phyloP scores from a whole-genome alignment of 1,140 invertebrate genomes.

The Zaprionus taronus region DNA sequence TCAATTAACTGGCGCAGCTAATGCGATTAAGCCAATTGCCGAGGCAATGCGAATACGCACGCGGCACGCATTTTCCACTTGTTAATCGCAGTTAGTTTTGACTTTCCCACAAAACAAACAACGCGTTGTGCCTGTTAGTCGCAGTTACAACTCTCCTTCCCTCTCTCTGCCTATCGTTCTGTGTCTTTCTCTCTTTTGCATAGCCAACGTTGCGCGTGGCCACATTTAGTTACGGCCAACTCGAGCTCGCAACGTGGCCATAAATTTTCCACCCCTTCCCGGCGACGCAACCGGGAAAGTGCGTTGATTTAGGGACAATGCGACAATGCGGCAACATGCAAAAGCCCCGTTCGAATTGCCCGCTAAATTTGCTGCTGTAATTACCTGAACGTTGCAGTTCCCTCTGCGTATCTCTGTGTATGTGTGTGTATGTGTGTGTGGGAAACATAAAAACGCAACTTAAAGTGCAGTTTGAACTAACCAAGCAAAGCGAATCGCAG shows the following conservation, averaged over 20 bases:
- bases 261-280: constrained; percentile 59
- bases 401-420: neutral
- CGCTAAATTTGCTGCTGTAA: constrained; percentile 58
- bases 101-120: constrained; percentile 50
- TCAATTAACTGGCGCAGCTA: constrained; percentile 78
- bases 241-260: constrained; percentile 24
- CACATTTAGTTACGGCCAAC: constrained; percentile 56
- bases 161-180: neutral
- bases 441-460: constrained; percentile 39
- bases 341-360: constrained; percentile 10
- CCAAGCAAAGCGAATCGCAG: constrained; percentile 29
- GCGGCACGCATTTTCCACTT: constrained; percentile 67
- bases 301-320: constrained; percentile 77
- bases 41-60: constrained; percentile 47
- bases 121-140: constrained; percentile 10
- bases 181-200: neutral
- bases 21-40: constrained; percentile 73
- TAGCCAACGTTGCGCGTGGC: constrained; percentile 52
- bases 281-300: neutral
- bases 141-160: constrained; percentile 56
- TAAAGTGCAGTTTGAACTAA: constrained; percentile 16
- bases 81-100: constrained; percentile 37
- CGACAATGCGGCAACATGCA: constrained; percentile 77
- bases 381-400: constrained; percentile 43
- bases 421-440: constrained; percentile 27